Conservation (phyloP, 2,797 vertebrate species). For the Thaleichthys pacificus region DNA sequence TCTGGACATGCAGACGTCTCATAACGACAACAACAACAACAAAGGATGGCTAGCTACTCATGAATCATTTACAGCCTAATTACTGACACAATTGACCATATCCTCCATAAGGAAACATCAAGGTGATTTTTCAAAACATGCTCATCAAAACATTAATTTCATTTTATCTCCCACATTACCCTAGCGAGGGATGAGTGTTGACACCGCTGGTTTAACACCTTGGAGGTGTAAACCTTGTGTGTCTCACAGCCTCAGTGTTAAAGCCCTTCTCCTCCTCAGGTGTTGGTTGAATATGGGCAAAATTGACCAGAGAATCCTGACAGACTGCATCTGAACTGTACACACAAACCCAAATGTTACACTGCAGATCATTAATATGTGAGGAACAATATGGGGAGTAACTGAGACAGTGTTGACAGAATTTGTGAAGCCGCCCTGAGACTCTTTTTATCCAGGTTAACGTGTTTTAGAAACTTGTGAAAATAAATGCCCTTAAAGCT, state of each 20-base stretch:
- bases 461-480: neutral
- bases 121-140: neutral
- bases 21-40: constrained; percentile 28
- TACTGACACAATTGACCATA: too few species aligned
- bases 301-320: too few species aligned
- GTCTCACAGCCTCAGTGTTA: constrained; percentile 23
- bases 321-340: neutral
- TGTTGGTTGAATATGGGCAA: too few species aligned
- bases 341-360: constrained; percentile 12
- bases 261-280: constrained; percentile 9
- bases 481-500: too few species aligned
- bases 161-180: constrained; percentile 32
- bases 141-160: constrained; percentile 13
- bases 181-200: constrained; percentile 27
- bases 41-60: constrained; percentile 1
- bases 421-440: neutral
- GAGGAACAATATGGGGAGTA: neutral
- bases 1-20: constrained; percentile 34
- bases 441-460: neutral
- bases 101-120: neutral
- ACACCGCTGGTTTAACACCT: constrained; percentile 10
- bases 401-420: neutral
- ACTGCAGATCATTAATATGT: constrained; percentile 1
- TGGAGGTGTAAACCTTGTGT: constrained; percentile 20
- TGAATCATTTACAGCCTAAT: neutral